These are phyloP conservation scores for Drosophila sordidula DNA, from an alignment of 2,888 invertebrate species.

Conservation along the genomic window DNA sequence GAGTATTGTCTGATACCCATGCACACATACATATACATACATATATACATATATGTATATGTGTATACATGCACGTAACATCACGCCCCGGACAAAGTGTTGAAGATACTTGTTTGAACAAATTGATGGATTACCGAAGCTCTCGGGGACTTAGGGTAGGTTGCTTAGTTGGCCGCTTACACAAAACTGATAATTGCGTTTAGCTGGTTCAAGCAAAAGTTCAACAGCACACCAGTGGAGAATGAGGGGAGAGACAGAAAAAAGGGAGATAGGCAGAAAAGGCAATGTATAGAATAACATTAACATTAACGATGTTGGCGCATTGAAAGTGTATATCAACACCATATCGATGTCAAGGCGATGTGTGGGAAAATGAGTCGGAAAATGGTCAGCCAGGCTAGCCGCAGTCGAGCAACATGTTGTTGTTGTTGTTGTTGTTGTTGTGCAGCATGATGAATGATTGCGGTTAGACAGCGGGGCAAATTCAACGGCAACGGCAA, in stretches of 20 bases:
- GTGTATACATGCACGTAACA: not conserved
- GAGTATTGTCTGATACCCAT: not conserved
- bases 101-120: constrained; percentile 40
- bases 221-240: not conserved
- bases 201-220: constrained; percentile 29
- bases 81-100: constrained; percentile 41
- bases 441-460: constrained; percentile 71
- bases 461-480: constrained; percentile 56
- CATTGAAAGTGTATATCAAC: constrained; percentile 64
- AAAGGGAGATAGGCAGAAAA: not conserved
- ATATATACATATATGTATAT: not conserved
- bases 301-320: constrained; percentile 60
- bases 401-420: constrained; percentile 48
- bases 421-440: constrained; percentile 49
- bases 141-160: constrained; percentile 47
- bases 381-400: constrained; percentile 54
- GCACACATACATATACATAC: not conserved
- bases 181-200: constrained; percentile 59
- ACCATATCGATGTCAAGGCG: constrained; percentile 69
- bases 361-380: constrained; percentile 48
- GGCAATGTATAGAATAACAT: constrained; percentile 41
- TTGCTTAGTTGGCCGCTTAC: constrained; percentile 11
- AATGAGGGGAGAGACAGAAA: not conserved
- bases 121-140: constrained; percentile 67
- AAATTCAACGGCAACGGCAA: constrained; percentile 34